Percentiles rank a stretch among this genome's conserved stretches.
These are phyloP conservation scores for Hedya salicella DNA, from an alignment of 2,888 invertebrate genomes.

Conservation along the genomic window DNA sequence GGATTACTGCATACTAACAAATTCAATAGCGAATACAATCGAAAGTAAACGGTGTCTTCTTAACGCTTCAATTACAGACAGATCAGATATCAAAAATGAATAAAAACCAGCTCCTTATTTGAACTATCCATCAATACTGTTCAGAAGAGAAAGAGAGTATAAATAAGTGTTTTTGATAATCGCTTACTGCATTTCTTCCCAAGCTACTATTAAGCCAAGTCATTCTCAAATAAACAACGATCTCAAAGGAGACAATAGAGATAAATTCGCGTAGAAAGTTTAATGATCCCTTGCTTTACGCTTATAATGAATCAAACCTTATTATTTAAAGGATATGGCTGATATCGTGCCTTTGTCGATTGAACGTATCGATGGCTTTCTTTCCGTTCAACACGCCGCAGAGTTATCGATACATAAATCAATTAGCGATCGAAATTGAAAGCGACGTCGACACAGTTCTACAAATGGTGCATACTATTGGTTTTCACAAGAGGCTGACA, in stretches of 20 bases:
- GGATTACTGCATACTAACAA: slow-evolving; percentile 2
- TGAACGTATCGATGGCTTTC: slow-evolving; percentile 53
- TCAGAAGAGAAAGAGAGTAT: slow-evolving; percentile 18
- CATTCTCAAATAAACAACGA: slow-evolving; percentile 37
- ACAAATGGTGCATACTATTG: slow-evolving; percentile 35
- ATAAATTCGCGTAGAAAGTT: slow-evolving; percentile 58
- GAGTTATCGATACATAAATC: slow-evolving; percentile 71
- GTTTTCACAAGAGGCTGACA: neutral
- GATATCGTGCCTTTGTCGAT: slow-evolving; percentile 15
- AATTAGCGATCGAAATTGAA: slow-evolving; percentile 74
- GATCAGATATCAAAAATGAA: slow-evolving; percentile 21
- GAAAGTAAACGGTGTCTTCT: slow-evolving; percentile 19
- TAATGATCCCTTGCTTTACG: slow-evolving; percentile 49
- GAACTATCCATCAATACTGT: slow-evolving; percentile 30
- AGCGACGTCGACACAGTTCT: slow-evolving; percentile 57
- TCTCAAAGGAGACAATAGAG: slow-evolving; percentile 44
- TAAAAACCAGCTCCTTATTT: slow-evolving; percentile 37
- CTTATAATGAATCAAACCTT: slow-evolving; percentile 41
- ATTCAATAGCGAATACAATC: slow-evolving; percentile 10
- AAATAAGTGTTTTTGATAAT: neutral
- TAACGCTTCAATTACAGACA: slow-evolving; percentile 22
- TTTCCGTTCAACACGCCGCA: slow-evolving; percentile 57
- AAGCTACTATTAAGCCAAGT: slow-evolving; percentile 26
- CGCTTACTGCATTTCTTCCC: slow-evolving; percentile 11
- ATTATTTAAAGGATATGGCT: slow-evolving; percentile 22